phyloP scores from a whole-genome alignment of 2,113 vertebrate genomes.

The Probosciger aterrimus region DNA sequence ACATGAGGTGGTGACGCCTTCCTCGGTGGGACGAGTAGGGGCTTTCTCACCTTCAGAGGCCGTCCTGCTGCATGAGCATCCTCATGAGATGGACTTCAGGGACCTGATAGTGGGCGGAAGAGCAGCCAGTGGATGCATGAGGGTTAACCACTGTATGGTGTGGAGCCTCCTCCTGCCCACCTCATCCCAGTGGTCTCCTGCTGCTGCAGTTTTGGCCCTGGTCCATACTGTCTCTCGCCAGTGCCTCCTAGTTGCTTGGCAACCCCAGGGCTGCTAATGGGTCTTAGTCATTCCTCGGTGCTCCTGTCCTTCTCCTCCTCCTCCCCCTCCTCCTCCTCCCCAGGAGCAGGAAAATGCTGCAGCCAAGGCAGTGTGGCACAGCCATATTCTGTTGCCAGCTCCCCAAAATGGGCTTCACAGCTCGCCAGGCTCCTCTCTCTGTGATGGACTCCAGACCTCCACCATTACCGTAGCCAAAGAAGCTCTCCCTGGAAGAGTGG shows the following conservation, averaged over 20 bases:
- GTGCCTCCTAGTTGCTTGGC: constrained; percentile 19
- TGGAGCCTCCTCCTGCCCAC: background rate
- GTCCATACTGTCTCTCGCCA: background rate
- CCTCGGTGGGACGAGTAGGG: background rate
- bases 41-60: background rate
- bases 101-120: background rate
- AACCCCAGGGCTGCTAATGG: background rate
- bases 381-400: background rate
- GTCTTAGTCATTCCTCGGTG: background rate
- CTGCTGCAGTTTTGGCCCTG: background rate
- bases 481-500: background rate
- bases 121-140: rapidly evolving
- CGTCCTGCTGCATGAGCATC: background rate
- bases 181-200: background rate
- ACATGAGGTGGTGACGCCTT: background rate
- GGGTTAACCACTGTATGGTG: background rate
- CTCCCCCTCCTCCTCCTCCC: background rate
- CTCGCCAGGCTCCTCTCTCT: rapidly evolving
- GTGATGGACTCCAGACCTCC: background rate
- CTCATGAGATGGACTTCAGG: background rate
- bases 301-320: background rate
- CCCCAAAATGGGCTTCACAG: background rate
- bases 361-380: background rate
- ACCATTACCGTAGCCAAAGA: rapidly evolving
- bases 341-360: background rate